Conservation (phyloP, 2,888 invertebrate genomes). For the Cynaeus angustus region DNA sequence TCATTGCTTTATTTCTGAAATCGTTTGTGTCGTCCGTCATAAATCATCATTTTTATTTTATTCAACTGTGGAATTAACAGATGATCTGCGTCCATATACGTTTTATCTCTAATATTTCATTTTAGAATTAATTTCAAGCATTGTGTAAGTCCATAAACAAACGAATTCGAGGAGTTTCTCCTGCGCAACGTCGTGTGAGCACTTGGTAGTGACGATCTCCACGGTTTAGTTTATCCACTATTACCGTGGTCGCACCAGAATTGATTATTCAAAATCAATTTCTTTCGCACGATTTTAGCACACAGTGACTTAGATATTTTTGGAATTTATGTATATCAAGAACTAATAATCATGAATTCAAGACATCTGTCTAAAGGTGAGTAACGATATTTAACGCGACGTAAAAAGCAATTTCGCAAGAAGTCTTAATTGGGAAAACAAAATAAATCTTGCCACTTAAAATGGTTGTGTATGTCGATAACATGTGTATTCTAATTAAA, state of each 20-base stretch:
- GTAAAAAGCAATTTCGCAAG: neutral
- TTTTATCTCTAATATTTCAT: no score
- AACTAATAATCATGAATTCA: slow-evolving; percentile 31
- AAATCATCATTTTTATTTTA: no score
- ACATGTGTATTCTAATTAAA: neutral
- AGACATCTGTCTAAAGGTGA: slow-evolving; percentile 46
- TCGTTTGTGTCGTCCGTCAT: no score
- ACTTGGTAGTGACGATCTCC: slow-evolving; percentile 11
- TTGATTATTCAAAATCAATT: slow-evolving; percentile 17
- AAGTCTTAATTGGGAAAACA: neutral
- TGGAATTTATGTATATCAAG: neutral
- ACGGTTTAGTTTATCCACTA: slow-evolving; percentile 14
- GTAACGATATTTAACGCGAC: slow-evolving; percentile 2
- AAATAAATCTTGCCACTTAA: neutral
- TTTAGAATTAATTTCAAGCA: no score
- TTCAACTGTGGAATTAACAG: no score
- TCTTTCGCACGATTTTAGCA: neutral
- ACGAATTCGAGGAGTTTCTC: neutral
- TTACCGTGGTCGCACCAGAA: slow-evolving; percentile 2
- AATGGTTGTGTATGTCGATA: neutral
- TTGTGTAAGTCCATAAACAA: neutral
- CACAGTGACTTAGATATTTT: neutral
- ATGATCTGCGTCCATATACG: no score
- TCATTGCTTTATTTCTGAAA: no score
- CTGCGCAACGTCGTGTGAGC: slow-evolving; percentile 19